A percentile compares a stretch with the other conserved stretches of the same genome.
phyloP scores from a whole-genome alignment of 2,888 invertebrate species.

The Eupeodes latifasciatus region DNA sequence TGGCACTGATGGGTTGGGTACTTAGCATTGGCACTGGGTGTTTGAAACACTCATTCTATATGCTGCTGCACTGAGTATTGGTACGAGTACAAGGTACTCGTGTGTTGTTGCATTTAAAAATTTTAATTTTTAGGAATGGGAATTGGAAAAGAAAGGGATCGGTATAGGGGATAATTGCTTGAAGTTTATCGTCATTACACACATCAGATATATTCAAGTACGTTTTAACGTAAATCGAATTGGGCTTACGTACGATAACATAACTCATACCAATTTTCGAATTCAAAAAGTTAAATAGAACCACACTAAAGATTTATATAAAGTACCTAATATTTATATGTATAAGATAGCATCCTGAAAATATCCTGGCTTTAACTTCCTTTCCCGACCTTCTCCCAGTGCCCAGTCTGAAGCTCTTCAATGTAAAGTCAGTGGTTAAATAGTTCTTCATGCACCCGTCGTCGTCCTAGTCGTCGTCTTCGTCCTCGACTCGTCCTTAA shows the following conservation, averaged over 20 bases:
- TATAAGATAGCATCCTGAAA: too few species aligned
- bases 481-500: neutral
- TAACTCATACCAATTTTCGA: neutral
- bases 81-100: too few species aligned
- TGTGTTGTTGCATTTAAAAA: conserved; percentile 1
- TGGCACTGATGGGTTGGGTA: neutral
- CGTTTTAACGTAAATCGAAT: conserved; percentile 6
- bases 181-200: conserved; percentile 22
- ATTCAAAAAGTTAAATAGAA: conserved; percentile 19
- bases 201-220: neutral
- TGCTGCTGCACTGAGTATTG: neutral
- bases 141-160: neutral
- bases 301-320: neutral
- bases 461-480: neutral
- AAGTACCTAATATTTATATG: too few species aligned
- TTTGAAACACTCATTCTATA: neutral
- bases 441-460: neutral
- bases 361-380: neutral
- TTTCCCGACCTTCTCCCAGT: neutral
- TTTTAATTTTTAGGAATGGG: neutral
- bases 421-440: neutral
- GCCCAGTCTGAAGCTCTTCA: neutral
- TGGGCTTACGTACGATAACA: neutral
- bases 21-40: neutral
- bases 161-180: conserved; percentile 3